A percentile compares a stretch with the other conserved stretches of the same genome.
Evolutionary conservation across 2,113 vertebrate genomes (phyloP).

Genomic region (Hystrix brachyura): DNA sequence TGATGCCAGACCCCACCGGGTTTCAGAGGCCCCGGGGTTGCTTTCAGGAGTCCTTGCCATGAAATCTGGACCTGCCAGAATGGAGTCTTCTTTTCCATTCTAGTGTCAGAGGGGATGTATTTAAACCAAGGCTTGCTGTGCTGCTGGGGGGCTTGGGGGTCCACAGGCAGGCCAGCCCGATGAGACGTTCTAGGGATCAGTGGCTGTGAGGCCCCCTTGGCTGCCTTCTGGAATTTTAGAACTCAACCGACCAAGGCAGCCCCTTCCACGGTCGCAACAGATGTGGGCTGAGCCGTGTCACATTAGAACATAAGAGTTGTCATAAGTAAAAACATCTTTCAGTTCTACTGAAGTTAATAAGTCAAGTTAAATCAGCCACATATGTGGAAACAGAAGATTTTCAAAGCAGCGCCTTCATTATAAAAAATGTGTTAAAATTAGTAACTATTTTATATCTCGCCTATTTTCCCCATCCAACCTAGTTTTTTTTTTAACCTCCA

Average conservation of each 20-base stretch:
- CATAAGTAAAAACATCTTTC: conserved; percentile 72
- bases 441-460: conserved; percentile 84
- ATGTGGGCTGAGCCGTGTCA: conserved; percentile 52
- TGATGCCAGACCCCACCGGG: conserved; percentile 51
- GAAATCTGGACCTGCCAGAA: conserved; percentile 78
- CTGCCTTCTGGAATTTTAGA: conserved; percentile 65
- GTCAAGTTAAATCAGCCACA: conserved; percentile 83
- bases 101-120: conserved; percentile 75
- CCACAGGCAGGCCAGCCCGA: conserved; percentile 55
- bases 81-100: conserved; percentile 78
- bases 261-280: conserved; percentile 60
- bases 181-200: background rate
- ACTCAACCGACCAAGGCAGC: conserved; percentile 67
- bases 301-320: conserved; percentile 29
- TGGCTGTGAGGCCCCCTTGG: background rate
- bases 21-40: conserved; percentile 77
- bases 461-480: conserved; percentile 83
- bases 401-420: conserved; percentile 83
- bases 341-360: conserved; percentile 83
- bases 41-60: conserved; percentile 79
- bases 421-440: conserved; percentile 86
- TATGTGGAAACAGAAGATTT: conserved; percentile 77
- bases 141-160: background rate
- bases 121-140: conserved; percentile 24
- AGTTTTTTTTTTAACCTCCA: conserved; percentile 78